Conservation (phyloP, 2,888 invertebrate genomes). For the Synanthedon vespiformis region DNA sequence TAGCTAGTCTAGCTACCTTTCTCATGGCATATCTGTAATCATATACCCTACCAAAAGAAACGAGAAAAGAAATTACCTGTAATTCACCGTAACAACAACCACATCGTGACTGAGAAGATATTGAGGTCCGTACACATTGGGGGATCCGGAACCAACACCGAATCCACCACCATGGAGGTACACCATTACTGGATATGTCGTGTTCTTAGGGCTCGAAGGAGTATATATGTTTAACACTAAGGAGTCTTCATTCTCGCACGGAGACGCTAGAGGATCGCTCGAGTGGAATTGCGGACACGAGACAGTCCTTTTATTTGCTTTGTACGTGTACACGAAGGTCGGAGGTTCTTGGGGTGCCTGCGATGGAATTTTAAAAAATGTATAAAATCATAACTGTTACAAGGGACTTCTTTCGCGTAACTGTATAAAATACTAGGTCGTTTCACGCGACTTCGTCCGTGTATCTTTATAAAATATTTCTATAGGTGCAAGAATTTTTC, state of each 20-base stretch:
- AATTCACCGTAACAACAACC: conserved; percentile 61
- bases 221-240: conserved; percentile 53
- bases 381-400: no score
- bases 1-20: no score
- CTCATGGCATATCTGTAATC: no score
- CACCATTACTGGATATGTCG: conserved; percentile 49
- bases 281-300: conserved; percentile 52
- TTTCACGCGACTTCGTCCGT: no score
- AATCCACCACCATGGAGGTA: conserved; percentile 66
- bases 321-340: conserved; percentile 35
- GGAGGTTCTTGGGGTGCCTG: conserved; percentile 48
- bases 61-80: no score
- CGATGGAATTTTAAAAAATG: conserved; percentile 8
- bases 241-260: conserved; percentile 60
- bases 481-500: no score
- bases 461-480: no score
- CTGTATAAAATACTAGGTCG: no score
- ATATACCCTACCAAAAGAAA: no score
- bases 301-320: conserved; percentile 41
- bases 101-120: conserved; percentile 51
- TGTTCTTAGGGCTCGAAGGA: conserved; percentile 26
- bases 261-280: conserved; percentile 43
- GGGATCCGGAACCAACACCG: conserved; percentile 50
- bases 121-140: conserved; percentile 53
- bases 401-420: no score